Conservation (phyloP, 2,797 vertebrate genomes). For the Danio kyathit region DNA sequence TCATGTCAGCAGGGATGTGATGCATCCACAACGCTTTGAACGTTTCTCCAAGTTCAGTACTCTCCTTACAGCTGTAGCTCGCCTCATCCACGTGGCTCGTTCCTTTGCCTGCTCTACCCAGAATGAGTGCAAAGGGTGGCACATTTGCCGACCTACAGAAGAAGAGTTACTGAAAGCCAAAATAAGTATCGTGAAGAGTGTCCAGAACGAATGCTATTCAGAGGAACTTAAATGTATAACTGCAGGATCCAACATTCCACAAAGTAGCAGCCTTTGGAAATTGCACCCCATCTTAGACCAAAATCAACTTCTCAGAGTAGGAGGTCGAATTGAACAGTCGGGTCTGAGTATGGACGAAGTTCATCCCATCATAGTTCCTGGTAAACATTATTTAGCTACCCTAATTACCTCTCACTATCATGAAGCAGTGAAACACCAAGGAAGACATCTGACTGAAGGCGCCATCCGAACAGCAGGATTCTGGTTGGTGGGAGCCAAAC, state of each 20-base stretch:
- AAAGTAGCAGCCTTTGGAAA: conserved; percentile 8
- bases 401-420: conserved; percentile 3
- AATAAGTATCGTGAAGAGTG: background rate
- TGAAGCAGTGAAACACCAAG: conserved; percentile 22
- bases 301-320: conserved; percentile 17
- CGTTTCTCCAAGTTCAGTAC: conserved; percentile 36
- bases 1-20: conserved; percentile 12
- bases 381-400: background rate
- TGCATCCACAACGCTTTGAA: conserved; percentile 3
- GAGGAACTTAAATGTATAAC: conserved; percentile 24
- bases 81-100: conserved; percentile 26
- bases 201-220: conserved; percentile 9
- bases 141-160: background rate
- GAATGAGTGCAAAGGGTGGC: background rate
- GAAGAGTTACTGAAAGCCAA: conserved; percentile 17
- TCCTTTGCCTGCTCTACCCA: conserved; percentile 1
- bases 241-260: conserved; percentile 13
- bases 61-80: background rate
- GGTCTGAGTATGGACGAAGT: too few relatives aligned
- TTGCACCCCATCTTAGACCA: background rate
- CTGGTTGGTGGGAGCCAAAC: conserved; percentile 40
- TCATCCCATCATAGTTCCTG: conserved; percentile 8
- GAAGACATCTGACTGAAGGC: conserved; percentile 31
- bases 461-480: conserved; percentile 13
- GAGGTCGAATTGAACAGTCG: background rate